Evolutionary conservation across 2,888 invertebrate species (phyloP).

Genomic region (Drosophila multiciliata): DNA sequence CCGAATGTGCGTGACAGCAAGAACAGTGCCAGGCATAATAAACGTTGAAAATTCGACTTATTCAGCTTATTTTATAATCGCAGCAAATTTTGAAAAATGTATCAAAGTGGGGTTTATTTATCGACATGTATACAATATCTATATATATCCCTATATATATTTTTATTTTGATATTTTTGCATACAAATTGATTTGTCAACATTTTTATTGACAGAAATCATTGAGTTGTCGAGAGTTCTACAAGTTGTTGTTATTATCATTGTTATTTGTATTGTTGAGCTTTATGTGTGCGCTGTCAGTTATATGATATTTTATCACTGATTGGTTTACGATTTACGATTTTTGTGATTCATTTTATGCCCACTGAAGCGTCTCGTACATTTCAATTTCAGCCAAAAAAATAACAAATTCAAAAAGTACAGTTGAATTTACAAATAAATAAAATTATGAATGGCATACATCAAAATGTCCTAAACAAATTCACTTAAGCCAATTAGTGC

Average conservation of each 20-base stretch:
- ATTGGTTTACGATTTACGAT: constrained; percentile 57
- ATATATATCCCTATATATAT: not conserved
- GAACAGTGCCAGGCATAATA: constrained; percentile 22
- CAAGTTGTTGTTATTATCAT: constrained; percentile 21
- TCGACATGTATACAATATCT: constrained; percentile 14
- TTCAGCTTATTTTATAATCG: constrained; percentile 71
- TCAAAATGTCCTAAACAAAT: constrained; percentile 10
- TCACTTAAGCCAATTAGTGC: constrained; percentile 18
- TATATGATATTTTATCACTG: constrained; percentile 67
- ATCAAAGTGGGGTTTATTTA: constrained; percentile 28
- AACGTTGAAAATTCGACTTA: constrained; percentile 35
- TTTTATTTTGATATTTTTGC: constrained; percentile 39
- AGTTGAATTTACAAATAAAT: not conserved
- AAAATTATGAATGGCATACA: constrained; percentile 3
- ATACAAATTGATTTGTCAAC: constrained; percentile 58
- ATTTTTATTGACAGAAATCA: constrained; percentile 71
- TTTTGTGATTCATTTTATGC: constrained; percentile 36
- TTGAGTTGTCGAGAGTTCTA: constrained; percentile 35
- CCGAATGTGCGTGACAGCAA: constrained; percentile 57
- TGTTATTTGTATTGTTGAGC: constrained; percentile 13
- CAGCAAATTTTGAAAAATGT: constrained; percentile 43
- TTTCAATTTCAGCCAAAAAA: constrained; percentile 13
- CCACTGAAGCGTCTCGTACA: constrained; percentile 5
- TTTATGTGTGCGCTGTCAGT: constrained; percentile 58
- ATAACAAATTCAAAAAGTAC: not conserved